Evolutionary conservation across 2,113 vertebrate genomes (phyloP), one percentile per base, ranked within the genome.

Genomic region (Apteryx mantelli): DNA sequence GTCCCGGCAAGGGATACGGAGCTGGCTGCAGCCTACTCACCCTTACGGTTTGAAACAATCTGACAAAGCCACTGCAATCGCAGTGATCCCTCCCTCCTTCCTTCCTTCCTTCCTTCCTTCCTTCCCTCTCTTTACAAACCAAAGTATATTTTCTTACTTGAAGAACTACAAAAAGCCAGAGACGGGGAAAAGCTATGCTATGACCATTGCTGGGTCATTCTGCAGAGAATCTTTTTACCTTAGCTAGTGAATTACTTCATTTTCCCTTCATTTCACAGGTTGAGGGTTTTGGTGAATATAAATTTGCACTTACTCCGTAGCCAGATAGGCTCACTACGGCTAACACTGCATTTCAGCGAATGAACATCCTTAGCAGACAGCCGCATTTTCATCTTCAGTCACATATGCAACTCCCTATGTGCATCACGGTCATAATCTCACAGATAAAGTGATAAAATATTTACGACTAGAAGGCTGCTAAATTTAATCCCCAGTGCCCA

Each of bases 401-500:
- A 53, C 89, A 91, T 40, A 84, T 80, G 74, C 78, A 91, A 6
- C 50, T 96, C 81, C 86, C 81, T 24, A 70, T 58, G 84, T 36
- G 82, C 58, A 38, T 21, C 91, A 17, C 28, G 79, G 84, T 80
- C 94, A 96, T 83, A 91, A 88, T 88, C 87, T 94, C 87, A 60
- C 75, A 95, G 78, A 91, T 30, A 52, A 93, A 91, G 50, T 20
- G 68, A 63, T 81, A 55, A 88, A 96, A 90, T 64, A 96, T 92
- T 97, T 91, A 95, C 89, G 88, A 36, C 36, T 52, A 34, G 82
- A 80, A 95, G 50, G 40, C 85, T 93, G 71, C 82, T 83, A 56
- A 88, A 91, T 95, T 86, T 93, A 86, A 61, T 97, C 84, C 87
- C 87, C 50, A 48, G 85, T 86, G 95, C 79, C 82, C 71, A 42